These are phyloP conservation scores for Xestobium rufovillosum DNA, from an alignment of 2,888 invertebrate species.

Conservation along the genomic window DNA sequence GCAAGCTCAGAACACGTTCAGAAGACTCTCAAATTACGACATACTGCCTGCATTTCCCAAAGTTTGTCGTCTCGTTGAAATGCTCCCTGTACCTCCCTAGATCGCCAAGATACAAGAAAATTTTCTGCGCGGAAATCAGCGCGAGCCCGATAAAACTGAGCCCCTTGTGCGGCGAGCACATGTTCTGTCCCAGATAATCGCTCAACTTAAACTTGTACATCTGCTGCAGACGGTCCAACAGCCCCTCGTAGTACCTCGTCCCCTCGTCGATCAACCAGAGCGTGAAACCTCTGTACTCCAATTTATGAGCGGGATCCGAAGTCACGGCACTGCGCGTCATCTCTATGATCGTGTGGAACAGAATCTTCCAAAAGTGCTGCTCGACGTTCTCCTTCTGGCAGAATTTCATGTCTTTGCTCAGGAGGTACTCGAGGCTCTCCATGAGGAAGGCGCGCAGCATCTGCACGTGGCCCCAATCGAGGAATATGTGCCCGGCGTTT, in stretches of 20 bases:
- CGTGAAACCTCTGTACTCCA: conserved; percentile 57
- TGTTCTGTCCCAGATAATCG: conserved; percentile 53
- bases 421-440: conserved; percentile 57
- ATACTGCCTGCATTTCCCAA: conserved; percentile 66
- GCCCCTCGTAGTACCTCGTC: conserved; percentile 65
- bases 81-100: conserved; percentile 85
- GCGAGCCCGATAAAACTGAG: conserved; percentile 64
- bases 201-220: conserved; percentile 67
- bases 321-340: conserved; percentile 62
- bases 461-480: conserved; percentile 60
- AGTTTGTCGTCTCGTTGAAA: conserved; percentile 72
- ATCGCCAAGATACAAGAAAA: conserved; percentile 86
- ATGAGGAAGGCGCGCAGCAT: conserved; percentile 58
- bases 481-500: conserved; percentile 51
- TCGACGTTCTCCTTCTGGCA: conserved; percentile 83
- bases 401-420: conserved; percentile 75
- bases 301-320: conserved; percentile 54
- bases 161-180: conserved; percentile 54
- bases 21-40: conserved; percentile 29
- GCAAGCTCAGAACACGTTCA: neutral
- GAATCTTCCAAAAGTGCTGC: conserved; percentile 84
- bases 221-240: conserved; percentile 65
- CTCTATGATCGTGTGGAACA: conserved; percentile 84
- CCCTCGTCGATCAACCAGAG: conserved; percentile 72
- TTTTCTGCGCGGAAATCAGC: conserved; percentile 78